Evolutionary conservation across 2,888 invertebrate species (phyloP), one percentile per base, ranked within the genome.

Genomic region (Quadriops clusia): DNA sequence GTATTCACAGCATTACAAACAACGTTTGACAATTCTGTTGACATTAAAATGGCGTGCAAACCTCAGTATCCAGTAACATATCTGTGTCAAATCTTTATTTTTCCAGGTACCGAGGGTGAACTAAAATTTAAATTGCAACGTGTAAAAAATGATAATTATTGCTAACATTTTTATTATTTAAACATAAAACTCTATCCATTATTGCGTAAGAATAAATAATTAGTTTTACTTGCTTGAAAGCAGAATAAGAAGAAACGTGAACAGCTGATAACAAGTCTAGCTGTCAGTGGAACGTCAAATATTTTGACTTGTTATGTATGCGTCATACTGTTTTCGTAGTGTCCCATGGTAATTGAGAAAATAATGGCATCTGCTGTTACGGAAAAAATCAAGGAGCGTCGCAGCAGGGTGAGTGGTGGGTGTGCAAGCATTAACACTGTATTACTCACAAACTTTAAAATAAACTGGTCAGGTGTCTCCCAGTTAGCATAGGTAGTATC

Each of bases 321-420:
- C 3, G 23, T 21, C 11, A 21, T 21, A 9, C 11, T 11, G 11
- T 10, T 9, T 21, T 9, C 11, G 9, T 21, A 4, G 2, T 9
- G 9, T 21, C 21, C 4, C 5, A 3, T 4, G 11, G 15, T 26
- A 12, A 26, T 26, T 9, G 11, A 12, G 6, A 49, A 43, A 42
- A 43, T 40, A 13, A 60, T 60, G 60, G 60, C 60, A 13, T 43
- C 57, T 17, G 57, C 56, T 32, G 48, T 58, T 17, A 54, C 54
- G 3, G 57, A 59, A 16, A 58, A 55, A 52, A 48, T 58, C n/a
- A 53, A 52, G 36, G 58, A 60, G 37, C 49, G 53, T 17, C 47
- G 59, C 8, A 52, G 50, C 37, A 44, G 57, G 36, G 60, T 59
- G 50, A 47, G 46, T 44, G n/a, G n/a, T n/a, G n/a, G n/a, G n/a